Base-by-base conservation (phyloP, 23 tunicate species). In the Aplidium turbinatum region DNA sequence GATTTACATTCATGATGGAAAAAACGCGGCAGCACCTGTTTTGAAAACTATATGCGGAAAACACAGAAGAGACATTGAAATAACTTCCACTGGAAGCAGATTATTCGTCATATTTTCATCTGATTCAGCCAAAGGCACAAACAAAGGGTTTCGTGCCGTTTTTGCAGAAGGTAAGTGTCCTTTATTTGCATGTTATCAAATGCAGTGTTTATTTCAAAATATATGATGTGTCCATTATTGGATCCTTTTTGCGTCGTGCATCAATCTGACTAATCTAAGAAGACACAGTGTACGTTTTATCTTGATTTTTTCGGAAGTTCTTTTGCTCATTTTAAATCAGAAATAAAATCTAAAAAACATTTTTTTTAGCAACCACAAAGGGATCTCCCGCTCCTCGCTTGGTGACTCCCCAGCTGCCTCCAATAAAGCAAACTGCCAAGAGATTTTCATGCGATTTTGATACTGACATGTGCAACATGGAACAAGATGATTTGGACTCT, bases 1-100 rank as follows among this genome's bases (percentile, higher is more conserved):
- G 0, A 89, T 95, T 33, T 38, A 83, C 16, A 50, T 95, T 73
- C 99, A 95, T 58, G 85, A 95, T 42, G 99, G 99, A 1, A 39
- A 19, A 33, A 58, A 84, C 57, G 96, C 92, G 0, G 83, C 87
- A 0, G 92, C 96, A 4, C 87, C 92, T 1, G 67, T 75, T 4
- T 52, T 88, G 53, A 60, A 69, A 30, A 82, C 66, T 5, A 79
- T 95, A 47, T 95, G 99, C 75, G 99, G 99, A 71, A 73, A 57
- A 19, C 57, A 79, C n/a, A 7, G 24, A 6, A 13, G 7, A 38
- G 72, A 18, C 19, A 26, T 38, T 26, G 72, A n/a, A n/a, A n/a
- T 65, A 36, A 65, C 72, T 5, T 18, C 50, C 50, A 91, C 91
- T 7, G 82, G 73, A 3, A 57, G 58, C 35, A 52, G 22, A n/a